Evolutionary conservation across 2,888 invertebrate species (phyloP).

Genomic region (Operophtera brumata): DNA sequence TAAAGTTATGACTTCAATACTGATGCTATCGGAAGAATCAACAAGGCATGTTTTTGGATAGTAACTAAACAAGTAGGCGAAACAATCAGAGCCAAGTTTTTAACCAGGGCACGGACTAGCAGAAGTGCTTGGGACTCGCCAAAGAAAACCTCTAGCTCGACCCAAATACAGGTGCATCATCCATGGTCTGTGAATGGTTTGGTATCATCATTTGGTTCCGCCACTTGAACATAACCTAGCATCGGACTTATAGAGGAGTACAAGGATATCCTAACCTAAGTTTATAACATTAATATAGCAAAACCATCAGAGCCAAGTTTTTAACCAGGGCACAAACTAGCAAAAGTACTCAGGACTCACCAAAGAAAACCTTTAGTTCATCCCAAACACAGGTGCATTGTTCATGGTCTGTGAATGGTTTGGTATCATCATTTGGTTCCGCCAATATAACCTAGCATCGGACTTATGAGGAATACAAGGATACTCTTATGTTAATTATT

Average conservation of each 20-base stretch:
- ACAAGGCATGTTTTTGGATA: too few relatives aligned
- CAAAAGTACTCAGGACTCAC: constrained; percentile 44
- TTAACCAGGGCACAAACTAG: constrained; percentile 75
- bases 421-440: constrained; percentile 73
- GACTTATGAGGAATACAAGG: neutral
- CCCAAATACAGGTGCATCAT: constrained; percentile 49
- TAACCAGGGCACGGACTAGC: constrained; percentile 73
- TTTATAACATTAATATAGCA: neutral
- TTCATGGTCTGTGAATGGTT: constrained; percentile 81
- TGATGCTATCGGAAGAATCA: too few relatives aligned
- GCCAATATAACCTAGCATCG: constrained; percentile 8
- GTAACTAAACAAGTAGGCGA: constrained; percentile 37
- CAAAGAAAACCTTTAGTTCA: constrained; percentile 72
- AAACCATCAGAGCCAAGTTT: constrained; percentile 75
- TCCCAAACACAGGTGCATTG: constrained; percentile 49
- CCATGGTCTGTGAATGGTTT: constrained; percentile 81
- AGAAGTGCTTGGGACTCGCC: constrained; percentile 41
- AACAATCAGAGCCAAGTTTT: constrained; percentile 75
- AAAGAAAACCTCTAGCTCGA: constrained; percentile 71
- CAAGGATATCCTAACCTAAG: neutral
- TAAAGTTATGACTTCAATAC: too few relatives aligned
- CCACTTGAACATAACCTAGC: constrained; percentile 1
- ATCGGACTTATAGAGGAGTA: neutral
- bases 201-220: constrained; percentile 69
- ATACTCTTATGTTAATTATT: neutral